Conservation (phyloP, 2,113 vertebrate genomes). For the Leuciscus idus region DNA sequence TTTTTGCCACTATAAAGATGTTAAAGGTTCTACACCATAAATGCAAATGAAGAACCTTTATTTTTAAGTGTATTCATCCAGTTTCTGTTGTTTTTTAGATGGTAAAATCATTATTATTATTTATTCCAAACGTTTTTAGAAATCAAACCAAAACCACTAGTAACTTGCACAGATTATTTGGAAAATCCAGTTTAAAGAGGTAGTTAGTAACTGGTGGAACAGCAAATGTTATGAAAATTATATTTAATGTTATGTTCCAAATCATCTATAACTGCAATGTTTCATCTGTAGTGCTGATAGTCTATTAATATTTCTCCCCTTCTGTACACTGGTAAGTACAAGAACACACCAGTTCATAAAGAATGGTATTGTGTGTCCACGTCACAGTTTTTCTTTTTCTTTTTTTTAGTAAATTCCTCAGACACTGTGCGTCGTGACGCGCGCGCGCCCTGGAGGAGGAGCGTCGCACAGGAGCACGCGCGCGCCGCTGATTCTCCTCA, state of each 20-base stretch:
- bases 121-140: not conserved
- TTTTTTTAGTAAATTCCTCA: not conserved
- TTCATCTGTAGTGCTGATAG: not conserved
- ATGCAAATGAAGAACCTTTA: not conserved
- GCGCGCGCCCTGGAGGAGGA: conserved; percentile 26
- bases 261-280: not conserved
- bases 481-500: conserved; percentile 1
- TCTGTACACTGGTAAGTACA: not conserved
- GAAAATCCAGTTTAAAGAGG: not conserved
- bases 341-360: not conserved
- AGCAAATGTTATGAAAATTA: too few relatives aligned
- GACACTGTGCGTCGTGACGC: conserved; percentile 14
- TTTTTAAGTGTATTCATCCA: not conserved
- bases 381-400: not conserved
- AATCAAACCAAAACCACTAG: not conserved
- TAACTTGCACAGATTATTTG: not conserved
- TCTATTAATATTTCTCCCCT: not conserved
- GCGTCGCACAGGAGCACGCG: conserved; percentile 48
- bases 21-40: not conserved
- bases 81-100: not conserved
- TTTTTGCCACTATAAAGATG: not conserved
- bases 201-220: too few relatives aligned
- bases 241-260: not conserved
- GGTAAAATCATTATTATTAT: not conserved
- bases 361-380: not conserved